These are phyloP conservation scores for Pionites leucogaster DNA, from an alignment of 2,113 vertebrate genomes.

Conservation along the genomic window DNA sequence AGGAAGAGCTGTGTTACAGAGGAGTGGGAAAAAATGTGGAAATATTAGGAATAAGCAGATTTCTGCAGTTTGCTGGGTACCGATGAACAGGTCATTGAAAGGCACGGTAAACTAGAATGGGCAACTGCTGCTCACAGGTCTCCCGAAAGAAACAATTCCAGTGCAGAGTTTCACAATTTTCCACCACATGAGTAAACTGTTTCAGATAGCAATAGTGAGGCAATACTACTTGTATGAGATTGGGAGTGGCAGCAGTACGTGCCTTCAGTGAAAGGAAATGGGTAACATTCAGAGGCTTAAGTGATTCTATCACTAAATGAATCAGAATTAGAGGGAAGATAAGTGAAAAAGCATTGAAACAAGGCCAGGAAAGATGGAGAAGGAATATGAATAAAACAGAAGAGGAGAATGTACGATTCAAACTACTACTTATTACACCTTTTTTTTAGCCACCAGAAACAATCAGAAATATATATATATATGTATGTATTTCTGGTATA, in stretches of 20 bases:
- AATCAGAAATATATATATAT: neutral
- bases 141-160: neutral
- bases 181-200: conserved; percentile 15
- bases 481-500: neutral
- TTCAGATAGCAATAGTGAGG: conserved; percentile 27
- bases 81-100: neutral
- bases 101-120: neutral
- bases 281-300: neutral
- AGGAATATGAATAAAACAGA: neutral
- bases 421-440: neutral
- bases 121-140: neutral
- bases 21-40: neutral
- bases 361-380: neutral
- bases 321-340: conserved; percentile 20
- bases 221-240: neutral
- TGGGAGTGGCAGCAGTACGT: neutral
- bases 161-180: conserved; percentile 49
- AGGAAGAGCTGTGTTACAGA: neutral
- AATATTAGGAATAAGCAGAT: neutral
- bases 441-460: neutral
- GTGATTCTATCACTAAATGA: neutral
- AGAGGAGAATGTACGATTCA: neutral
- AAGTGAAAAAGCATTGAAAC: neutral
- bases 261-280: conserved; percentile 35
- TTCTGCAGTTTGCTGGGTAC: neutral